Base-by-base conservation (phyloP, 2,113 vertebrate species). In the Stigmatopora argus region DNA sequence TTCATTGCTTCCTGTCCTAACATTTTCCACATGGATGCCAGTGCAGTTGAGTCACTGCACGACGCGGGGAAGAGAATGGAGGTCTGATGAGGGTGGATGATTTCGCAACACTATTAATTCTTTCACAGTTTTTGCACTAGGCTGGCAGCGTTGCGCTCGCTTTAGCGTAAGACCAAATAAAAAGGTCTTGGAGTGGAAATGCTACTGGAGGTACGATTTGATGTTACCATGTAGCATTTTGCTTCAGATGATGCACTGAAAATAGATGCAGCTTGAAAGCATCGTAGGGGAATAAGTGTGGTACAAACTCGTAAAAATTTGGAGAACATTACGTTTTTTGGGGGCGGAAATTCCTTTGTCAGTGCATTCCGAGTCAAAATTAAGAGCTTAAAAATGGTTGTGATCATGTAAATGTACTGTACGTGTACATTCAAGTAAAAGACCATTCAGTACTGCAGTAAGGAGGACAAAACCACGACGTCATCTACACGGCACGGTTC, bases 11-110 rank as follows among this genome's bases (percentile, higher is more conserved):
- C 58, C 63, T 44, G 70, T 64, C 47, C 18, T 26, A 78, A 45
- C 18, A 4, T 72, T 82, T 67, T 60, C 78, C 70, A 69, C 63
- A 77, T 48, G 58, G 71, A 64, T 17, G 57, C 58, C 74, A 73
- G 59, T 23, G 59, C 59, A 38, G 65, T 73, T 70, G 77, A 81
- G 59, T 79, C 68, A 31, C 49, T 10, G 7, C 45, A 52, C 4
- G 56, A 44, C 7, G 47, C n/a, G 5, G 31, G 44, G 35, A 68
- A 65, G 57, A 65, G 45, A 66, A 58, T 53, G 10, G 8, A 55
- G 13, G 0, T 41, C 70, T 70, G 53, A 38, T 64, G 44, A 69
- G 65, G 62, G 35, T 12, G 21, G 14, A 26, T 18, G n/a, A 49
- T 65, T 70, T 73, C 56, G n/a, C 38, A 2, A 11, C 49, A 3